Conservation (phyloP, 1,140 invertebrate species). For the Hylaeus anthracinus region DNA sequence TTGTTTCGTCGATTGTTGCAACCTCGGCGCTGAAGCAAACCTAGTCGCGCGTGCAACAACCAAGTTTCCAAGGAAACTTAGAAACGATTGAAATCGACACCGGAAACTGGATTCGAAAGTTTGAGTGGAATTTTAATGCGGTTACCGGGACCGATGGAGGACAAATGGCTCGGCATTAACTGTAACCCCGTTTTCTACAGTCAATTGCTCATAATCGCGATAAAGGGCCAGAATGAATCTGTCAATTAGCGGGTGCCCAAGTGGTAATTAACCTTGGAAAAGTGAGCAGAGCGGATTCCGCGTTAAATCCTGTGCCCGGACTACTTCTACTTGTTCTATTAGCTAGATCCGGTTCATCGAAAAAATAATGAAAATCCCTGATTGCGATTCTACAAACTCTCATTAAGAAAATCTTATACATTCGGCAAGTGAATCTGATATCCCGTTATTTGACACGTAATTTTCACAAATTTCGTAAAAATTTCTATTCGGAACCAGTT, state of each 20-base stretch:
- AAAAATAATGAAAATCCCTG: not conserved
- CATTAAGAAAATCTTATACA: not conserved
- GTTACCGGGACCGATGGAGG: not conserved
- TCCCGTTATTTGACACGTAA: too few relatives aligned
- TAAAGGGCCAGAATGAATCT: constrained; percentile 35
- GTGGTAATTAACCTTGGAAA: constrained; percentile 45
- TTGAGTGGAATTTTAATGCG: not conserved
- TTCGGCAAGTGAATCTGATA: too few relatives aligned
- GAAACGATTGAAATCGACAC: not conserved
- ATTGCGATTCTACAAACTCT: not conserved
- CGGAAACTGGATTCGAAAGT: not conserved
- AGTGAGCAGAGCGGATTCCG: constrained; percentile 58
- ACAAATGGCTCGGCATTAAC: constrained; percentile 2
- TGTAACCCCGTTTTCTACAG: constrained; percentile 9
- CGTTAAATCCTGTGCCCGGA: constrained; percentile 46
- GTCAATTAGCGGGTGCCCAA: constrained; percentile 51
- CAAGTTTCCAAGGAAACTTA: not conserved
- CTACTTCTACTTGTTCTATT: constrained; percentile 18
- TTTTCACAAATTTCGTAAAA: too few relatives aligned
- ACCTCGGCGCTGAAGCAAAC: too few relatives aligned
- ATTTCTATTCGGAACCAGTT: too few relatives aligned
- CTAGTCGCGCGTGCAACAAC: too few relatives aligned
- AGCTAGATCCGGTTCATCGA: not conserved
- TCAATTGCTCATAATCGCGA: constrained; percentile 23
- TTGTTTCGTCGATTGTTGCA: too few relatives aligned